Evolutionary conservation across 2,797 vertebrate species (phyloP), one percentile per base, ranked within the genome.

Genomic region (Enteromius thamalakanensis): DNA sequence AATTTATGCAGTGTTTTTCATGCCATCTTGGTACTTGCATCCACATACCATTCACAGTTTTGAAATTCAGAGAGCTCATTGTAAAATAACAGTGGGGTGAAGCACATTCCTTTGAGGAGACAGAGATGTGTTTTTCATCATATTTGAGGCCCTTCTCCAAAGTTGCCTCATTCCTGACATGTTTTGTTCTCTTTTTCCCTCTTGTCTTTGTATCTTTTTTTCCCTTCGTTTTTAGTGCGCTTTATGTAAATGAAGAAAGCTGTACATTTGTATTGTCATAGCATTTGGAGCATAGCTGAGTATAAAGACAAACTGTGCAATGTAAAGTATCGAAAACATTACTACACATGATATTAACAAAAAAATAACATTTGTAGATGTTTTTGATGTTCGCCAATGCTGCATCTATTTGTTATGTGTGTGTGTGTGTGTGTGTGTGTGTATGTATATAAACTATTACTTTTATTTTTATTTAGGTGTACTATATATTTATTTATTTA

Each of bases 81-180:
- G 58, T 77, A 60, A 34, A 40, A 74, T 71, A 70, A 14, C 72
- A 70, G 53, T 19, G 34, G 42, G 42, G 68, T 70, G 10, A 70
- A 53, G 62, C 71, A 53, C 71, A 64, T 68, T 80, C 64, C 80
- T 34, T 76, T 71, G 19, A 64, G 55, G 58, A 80, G 67, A 58
- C 60, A 6, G n/a, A 45, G 75, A 80, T 80, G 77, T 79, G 74
- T 85, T 79, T 86, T 87, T 87, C 74, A 55, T 76, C 70, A 74
- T 78, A 60, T 72, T 72, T 81, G 71, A 37, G 69, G 75, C 85
- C 49, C 71, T 81, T 86, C 85, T 87, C 79, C 83, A 86, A 84
- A 49, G 76, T 79, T 81, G 21, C 34, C 29, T 78, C 49, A 75
- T 84, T 86, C 76, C 83, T 85, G 45, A 81, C 76, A 67, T 81